Conservation (phyloP, 2,888 invertebrate genomes). For the Andrena fulva region DNA sequence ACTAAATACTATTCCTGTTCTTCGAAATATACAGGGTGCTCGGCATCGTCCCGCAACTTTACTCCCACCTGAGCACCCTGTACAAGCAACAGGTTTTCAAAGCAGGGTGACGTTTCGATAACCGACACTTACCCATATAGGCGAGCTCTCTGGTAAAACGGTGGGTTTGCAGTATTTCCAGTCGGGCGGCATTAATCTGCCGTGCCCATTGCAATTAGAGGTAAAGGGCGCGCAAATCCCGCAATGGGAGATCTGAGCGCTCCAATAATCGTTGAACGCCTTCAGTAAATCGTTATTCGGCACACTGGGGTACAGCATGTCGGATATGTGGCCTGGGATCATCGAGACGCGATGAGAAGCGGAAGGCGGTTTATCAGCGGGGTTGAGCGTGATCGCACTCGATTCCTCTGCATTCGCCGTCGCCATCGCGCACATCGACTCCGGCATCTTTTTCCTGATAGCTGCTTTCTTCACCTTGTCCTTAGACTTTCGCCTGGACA, state of each 20-base stretch:
- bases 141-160: conserved; percentile 82
- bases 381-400: background rate
- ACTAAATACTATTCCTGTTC: no score
- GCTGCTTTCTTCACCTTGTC: conserved; percentile 67
- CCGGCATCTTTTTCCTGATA: conserved; percentile 57
- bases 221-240: conserved; percentile 87
- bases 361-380: conserved; percentile 27
- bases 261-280: conserved; percentile 85
- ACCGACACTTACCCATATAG: conserved; percentile 80
- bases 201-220: conserved; percentile 74
- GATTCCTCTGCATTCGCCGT: conserved; percentile 8
- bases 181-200: conserved; percentile 80
- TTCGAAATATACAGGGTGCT: no score
- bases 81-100: background rate
- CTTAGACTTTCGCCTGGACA: conserved; percentile 69
- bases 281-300: conserved; percentile 84
- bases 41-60: no score
- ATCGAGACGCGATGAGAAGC: conserved; percentile 41
- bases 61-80: background rate
- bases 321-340: conserved; percentile 81
- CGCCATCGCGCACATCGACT: conserved; percentile 6
- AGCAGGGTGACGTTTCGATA: background rate
- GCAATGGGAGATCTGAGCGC: conserved; percentile 87
- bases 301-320: conserved; percentile 84
- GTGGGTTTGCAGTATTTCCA: conserved; percentile 82